Evolutionary conservation across 1,140 invertebrate species (phyloP), one percentile per base, ranked within the genome.

Genomic region (Arion vulgaris): DNA sequence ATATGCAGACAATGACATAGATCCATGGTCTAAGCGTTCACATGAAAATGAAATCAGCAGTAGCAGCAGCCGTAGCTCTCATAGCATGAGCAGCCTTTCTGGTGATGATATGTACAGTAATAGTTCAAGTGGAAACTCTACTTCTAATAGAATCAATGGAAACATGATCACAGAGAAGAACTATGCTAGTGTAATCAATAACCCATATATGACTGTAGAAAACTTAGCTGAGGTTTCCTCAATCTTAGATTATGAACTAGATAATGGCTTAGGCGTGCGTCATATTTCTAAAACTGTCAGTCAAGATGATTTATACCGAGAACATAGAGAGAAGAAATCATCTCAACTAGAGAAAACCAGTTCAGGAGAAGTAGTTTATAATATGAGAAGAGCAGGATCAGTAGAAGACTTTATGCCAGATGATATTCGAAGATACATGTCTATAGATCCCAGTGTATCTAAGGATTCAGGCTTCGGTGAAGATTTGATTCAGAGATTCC

Each of bases 371-470:
- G 74, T 45, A 2, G 69, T 81, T 51, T 81, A 53, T 69, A 71
- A 81, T 41, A 81, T 81, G 69, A 1, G 71, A 9, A 49, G 81
- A 41, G 77, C 80, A 15, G 84, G 84, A 1, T 85, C 84, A 41
- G 84, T 85, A n/a, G 84, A 85, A 51, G 84, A 85, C 71, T 85
- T 85, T 49, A 85, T 85, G 84, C 84, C 84, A 19, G 81, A 85
- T 53, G 81, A 82, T 76, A 85, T 85, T 69, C 73, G 81, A 17
- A 81, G 73, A 26, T 81, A 82, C 53, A 85, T 85, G 84, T 82
- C 81, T 39, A 85, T 85, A 76, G 81, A 81, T 45, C 68, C 80
- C 69, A 81, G 45, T n/a, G 45, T 17, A 34, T 73, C 80, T 36
- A 81, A 81, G 38, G 80, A 81, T 34, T 81, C 80, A 38, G 80